Base-by-base conservation (phyloP, 2,797 vertebrate species). In the Thalassophryne amazonica region DNA sequence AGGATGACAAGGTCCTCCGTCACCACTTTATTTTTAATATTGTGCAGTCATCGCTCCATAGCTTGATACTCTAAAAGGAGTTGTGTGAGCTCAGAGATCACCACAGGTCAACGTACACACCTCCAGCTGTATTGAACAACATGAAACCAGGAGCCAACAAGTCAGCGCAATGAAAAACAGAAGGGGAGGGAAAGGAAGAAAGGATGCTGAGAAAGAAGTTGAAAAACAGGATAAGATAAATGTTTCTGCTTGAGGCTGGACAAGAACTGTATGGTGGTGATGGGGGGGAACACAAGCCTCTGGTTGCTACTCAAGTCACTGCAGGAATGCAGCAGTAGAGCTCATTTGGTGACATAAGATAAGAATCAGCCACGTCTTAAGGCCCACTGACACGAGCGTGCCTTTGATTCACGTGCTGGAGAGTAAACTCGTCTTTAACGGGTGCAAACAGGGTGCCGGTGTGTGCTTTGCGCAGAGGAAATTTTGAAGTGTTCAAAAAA, bases 211-310 rank as follows among this genome's bases (percentile, higher is more conserved):
- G 60, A 57, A 48, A 66, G 55, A 69, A 60, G 55, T 50, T 68
- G 78, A 84, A 86, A 83, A 88, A 86, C 86, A 82, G 77, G 82
- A 87, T 59, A 60, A 81, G 69, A 78, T 72, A 47, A 48, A 72
- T 35, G 51, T 55, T 78, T 63, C 39, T 53, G 59, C 63, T 81
- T 54, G 21, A 38, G 55, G 35, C 53, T 12, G 27, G 24, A 45
- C 54, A 49, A 38, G 12, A 36, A 16, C 52, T 48, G 18, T 17
- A 11, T 3, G n/a, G n/a, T n/a, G n/a, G n/a, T n/a, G n/a, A 35
- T 2, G 2, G 53, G 1, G 16, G 25, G 50, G 34, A 62, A 27
- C 4, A 3, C 12, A 30, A 45, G 24, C 6, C 18, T 7, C 32
- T 45, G 18, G 25, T 34, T 47, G 32, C 31, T 31, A 49, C 27